Evolutionary conservation across 2,113 vertebrate species (phyloP).

Genomic region (Alligator mississippiensis): DNA sequence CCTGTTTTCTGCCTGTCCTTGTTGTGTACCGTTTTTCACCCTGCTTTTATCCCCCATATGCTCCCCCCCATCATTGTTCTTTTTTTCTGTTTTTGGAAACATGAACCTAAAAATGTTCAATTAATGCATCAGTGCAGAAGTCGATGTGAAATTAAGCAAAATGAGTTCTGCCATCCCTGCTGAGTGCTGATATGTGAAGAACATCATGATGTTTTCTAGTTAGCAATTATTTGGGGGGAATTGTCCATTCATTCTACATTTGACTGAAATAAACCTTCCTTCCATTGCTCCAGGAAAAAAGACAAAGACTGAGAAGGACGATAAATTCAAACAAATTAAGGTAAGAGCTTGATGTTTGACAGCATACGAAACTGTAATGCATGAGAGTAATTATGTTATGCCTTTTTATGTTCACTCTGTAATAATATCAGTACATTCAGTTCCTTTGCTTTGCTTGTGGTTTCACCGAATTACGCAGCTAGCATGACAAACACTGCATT

Average conservation of each 20-base stretch:
- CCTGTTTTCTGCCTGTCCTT: neutral
- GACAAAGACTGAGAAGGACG: conserved; percentile 83
- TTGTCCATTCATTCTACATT: neutral
- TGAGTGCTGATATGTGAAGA: neutral
- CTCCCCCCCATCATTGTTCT: accelerated
- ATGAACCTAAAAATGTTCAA: neutral
- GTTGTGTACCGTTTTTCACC: neutral
- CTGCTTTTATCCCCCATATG: neutral
- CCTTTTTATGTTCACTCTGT: neutral
- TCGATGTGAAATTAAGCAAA: neutral
- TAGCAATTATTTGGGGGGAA: neutral
- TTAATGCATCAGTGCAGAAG: neutral
- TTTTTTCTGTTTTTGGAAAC: neutral
- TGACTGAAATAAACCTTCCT: conserved; percentile 38
- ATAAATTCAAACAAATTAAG: conserved; percentile 84
- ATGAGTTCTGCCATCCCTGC: neutral
- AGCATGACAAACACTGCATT: neutral
- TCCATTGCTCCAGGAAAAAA: conserved; percentile 82
- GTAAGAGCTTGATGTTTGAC: conserved; percentile 68
- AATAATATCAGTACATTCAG: neutral
- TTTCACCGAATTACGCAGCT: conserved; percentile 27
- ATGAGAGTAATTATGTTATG: neutral
- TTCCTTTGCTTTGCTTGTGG: conserved; percentile 3
- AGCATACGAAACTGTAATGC: neutral
- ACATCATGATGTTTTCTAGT: neutral